Conservation (phyloP, 2,888 invertebrate genomes). For the Podotricha telesiphe region DNA sequence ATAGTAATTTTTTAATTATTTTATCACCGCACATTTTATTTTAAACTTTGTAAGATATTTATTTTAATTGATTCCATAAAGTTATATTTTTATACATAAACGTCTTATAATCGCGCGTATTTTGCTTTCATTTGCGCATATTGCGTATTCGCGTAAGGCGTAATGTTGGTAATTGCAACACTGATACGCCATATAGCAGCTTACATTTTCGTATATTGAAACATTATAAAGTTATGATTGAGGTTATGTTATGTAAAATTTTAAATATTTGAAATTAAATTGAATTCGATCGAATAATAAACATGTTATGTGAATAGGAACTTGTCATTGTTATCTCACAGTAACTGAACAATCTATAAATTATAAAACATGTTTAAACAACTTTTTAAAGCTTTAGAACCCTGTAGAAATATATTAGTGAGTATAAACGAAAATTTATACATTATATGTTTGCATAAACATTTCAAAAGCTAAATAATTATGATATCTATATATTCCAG, state of each 20-base stretch:
- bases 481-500: background rate
- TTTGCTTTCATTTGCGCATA: no score
- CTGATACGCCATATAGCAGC: background rate
- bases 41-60: background rate
- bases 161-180: no score
- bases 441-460: background rate
- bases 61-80: background rate
- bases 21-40: background rate
- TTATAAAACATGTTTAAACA: conserved; percentile 67
- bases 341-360: background rate
- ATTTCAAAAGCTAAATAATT: background rate
- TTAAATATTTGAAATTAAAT: conserved; percentile 21
- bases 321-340: background rate
- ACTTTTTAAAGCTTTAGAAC: conserved; percentile 62
- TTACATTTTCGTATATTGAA: background rate
- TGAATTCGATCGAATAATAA: conserved; percentile 1
- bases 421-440: conserved; percentile 40
- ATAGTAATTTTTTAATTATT: background rate
- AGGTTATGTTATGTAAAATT: conserved; percentile 41
- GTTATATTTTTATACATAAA: no score
- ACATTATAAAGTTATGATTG: conserved; percentile 4
- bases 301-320: conserved; percentile 25
- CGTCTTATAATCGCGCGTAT: no score
- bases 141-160: background rate
- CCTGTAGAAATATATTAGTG: conserved; percentile 65